Evolutionary conservation across 2,797 vertebrate species (phyloP).

Genomic region (Lepilemur septentrionalis): DNA sequence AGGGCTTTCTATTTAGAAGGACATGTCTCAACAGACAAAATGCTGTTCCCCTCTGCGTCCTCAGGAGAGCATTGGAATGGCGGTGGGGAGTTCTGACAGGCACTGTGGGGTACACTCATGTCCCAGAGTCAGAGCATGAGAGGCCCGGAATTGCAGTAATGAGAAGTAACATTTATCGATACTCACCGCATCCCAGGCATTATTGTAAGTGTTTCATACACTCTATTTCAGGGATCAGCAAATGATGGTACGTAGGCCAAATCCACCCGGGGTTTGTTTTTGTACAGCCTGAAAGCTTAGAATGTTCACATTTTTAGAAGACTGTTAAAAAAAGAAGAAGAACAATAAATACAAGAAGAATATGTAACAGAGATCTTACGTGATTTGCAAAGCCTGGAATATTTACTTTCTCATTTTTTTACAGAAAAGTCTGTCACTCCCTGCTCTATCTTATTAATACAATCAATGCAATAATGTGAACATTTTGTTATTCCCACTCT

Average conservation of each 20-base stretch:
- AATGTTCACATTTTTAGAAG: neutral
- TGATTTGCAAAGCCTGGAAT: neutral
- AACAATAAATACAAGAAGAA: neutral
- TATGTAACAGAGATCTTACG: neutral
- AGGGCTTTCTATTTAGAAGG: constrained; percentile 38
- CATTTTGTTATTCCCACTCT: neutral
- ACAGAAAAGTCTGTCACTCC: neutral
- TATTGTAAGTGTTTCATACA: neutral
- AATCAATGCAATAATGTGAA: neutral
- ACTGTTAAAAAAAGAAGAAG: neutral
- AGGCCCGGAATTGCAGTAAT: neutral
- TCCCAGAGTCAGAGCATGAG: neutral
- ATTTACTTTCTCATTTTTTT: neutral
- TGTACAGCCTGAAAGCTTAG: neutral
- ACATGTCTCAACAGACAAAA: constrained; percentile 3
- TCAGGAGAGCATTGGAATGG: neutral
- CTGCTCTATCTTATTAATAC: neutral
- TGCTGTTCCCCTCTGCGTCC: neutral
- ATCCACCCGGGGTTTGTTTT: neutral
- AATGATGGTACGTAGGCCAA: too few species aligned
- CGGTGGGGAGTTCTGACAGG: neutral
- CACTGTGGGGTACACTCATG: neutral
- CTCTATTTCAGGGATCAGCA: neutral
- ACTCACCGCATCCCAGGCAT: neutral
- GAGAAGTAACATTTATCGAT: neutral